Evolutionary conservation across 2,888 invertebrate genomes (phyloP).

Genomic region (Eupithecia vulgata): DNA sequence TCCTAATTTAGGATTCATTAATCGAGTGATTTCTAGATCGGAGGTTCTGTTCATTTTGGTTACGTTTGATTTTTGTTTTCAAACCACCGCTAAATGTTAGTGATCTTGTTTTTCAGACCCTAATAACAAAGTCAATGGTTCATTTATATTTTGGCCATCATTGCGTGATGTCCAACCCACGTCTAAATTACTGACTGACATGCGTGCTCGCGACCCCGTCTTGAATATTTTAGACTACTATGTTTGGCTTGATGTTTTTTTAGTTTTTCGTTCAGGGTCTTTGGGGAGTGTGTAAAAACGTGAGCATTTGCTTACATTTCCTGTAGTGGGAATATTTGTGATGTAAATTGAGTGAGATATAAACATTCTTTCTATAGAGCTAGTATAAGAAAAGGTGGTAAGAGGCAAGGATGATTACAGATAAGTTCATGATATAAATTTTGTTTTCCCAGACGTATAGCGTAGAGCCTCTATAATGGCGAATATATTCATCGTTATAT

Average conservation of each 20-base stretch:
- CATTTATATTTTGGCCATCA: conserved; percentile 59
- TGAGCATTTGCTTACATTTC: conserved; percentile 1
- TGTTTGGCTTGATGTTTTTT: conserved; percentile 56
- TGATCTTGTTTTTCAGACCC: conserved; percentile 2
- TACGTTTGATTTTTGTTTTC: background rate
- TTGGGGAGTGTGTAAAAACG: conserved; percentile 36
- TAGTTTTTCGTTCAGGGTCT: conserved; percentile 54
- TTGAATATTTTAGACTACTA: conserved; percentile 71
- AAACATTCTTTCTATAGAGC: background rate
- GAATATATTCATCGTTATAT: too few species aligned
- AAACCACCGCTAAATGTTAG: background rate
- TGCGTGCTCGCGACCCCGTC: conserved; percentile 68
- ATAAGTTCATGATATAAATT: background rate
- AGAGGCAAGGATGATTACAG: background rate
- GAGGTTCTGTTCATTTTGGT: background rate
- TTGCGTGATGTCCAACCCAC: conserved; percentile 73
- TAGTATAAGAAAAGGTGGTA: too few species aligned
- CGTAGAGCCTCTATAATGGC: too few species aligned
- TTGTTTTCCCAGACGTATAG: background rate
- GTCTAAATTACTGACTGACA: conserved; percentile 68
- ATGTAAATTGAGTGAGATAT: background rate
- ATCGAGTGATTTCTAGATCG: background rate
- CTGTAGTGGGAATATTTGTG: background rate
- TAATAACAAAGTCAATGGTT: conserved; percentile 6
- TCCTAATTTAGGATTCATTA: too few species aligned